Percentiles rank a stretch among this genome's conserved stretches.
phyloP scores from a whole-genome alignment of 2,888 invertebrate species.

The Chamaedrilus cognettii region DNA sequence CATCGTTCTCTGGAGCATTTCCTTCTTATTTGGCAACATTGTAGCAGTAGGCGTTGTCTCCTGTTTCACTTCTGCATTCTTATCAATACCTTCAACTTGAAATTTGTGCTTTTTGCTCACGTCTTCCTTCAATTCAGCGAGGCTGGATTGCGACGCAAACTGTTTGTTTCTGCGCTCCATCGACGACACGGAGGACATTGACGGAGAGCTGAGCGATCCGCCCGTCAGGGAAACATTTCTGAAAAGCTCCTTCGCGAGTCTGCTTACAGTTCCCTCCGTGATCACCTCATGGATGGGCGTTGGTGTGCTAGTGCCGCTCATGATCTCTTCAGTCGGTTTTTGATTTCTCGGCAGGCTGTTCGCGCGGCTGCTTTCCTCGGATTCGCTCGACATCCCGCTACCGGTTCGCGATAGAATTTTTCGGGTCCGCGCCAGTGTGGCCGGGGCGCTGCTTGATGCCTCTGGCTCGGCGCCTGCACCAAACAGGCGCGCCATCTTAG shows the following conservation, averaged over 20 bases:
- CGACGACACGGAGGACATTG: not conserved
- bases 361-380: too few relatives aligned
- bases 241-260: not conserved
- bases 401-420: too few relatives aligned
- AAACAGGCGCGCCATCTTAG: too few relatives aligned
- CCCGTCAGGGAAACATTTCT: constrained; percentile 4
- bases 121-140: not conserved
- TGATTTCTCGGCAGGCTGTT: too few relatives aligned
- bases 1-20: not conserved
- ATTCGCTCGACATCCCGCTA: too few relatives aligned
- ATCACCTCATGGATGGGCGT: not conserved
- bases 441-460: too few relatives aligned
- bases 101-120: too few relatives aligned
- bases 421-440: too few relatives aligned
- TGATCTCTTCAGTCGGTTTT: too few relatives aligned
- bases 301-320: not conserved
- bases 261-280: constrained; percentile 7
- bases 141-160: not conserved
- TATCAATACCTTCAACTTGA: not conserved
- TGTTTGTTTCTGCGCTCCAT: not conserved
- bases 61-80: not conserved
- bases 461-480: too few relatives aligned
- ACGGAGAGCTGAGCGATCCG: not conserved
- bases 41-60: too few relatives aligned
- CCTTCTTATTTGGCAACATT: too few relatives aligned